phyloP scores from a whole-genome alignment of 92 coral and sea anemone species.

The Siderastrea radians region DNA sequence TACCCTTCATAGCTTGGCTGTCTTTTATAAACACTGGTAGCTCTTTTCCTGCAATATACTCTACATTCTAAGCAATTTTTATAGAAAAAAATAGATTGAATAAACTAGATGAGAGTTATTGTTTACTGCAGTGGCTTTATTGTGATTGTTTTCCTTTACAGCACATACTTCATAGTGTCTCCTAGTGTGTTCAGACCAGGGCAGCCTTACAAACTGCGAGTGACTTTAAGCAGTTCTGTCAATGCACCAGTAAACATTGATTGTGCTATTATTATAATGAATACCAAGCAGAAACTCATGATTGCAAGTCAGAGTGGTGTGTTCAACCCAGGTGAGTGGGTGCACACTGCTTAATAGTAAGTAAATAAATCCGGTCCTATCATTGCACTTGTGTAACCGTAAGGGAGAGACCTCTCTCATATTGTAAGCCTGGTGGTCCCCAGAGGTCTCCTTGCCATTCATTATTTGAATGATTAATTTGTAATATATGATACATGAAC shows the following conservation, averaged over 20 bases:
- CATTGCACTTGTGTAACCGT: too few relatives aligned
- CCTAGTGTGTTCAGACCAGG: constrained; percentile 92
- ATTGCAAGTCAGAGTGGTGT: constrained; percentile 23
- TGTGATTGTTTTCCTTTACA: constrained; percentile 23
- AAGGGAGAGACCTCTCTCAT: too few relatives aligned
- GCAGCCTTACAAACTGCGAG: constrained; percentile 67
- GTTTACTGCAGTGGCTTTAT: neutral
- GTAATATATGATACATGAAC: too few relatives aligned
- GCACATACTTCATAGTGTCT: constrained; percentile 86
- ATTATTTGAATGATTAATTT: too few relatives aligned
- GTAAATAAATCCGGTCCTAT: neutral
- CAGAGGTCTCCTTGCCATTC: too few relatives aligned
- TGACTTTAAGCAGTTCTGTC: constrained; percentile 32
- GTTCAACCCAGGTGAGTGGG: constrained; percentile 12
- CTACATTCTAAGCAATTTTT: too few relatives aligned
- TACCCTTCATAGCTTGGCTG: too few relatives aligned
- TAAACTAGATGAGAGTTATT: neutral
- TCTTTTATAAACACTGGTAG: too few relatives aligned
- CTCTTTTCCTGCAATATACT: too few relatives aligned
- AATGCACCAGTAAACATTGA: constrained; percentile 3
- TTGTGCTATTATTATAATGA: constrained; percentile 14
- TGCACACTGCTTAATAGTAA: neutral
- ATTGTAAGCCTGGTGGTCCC: too few relatives aligned
- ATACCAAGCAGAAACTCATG: neutral
- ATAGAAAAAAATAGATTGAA: too few relatives aligned